Evolutionary conservation across 2,113 vertebrate genomes (phyloP).

Genomic region (Saguinus imperator): DNA sequence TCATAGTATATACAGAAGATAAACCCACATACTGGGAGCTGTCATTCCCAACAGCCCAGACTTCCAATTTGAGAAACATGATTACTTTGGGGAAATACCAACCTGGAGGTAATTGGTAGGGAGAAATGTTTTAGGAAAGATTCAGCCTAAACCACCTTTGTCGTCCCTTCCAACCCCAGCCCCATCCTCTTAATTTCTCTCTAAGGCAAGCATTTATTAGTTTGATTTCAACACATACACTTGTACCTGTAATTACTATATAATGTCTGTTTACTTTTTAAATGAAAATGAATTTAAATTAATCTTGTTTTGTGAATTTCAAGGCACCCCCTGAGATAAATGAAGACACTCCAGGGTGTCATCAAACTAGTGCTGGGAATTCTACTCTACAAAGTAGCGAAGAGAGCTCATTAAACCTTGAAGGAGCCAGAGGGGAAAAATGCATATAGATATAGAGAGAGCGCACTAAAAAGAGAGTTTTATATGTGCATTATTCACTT

Average conservation of each 20-base stretch:
- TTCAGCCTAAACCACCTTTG: slow-evolving; percentile 6
- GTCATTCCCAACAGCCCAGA: background rate
- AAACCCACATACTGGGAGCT: background rate
- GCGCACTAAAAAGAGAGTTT: background rate
- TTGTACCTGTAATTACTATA: slow-evolving; percentile 74
- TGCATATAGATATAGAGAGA: background rate
- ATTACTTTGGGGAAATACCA: slow-evolving; percentile 7
- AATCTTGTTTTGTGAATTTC: slow-evolving; percentile 77
- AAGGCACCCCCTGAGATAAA: slow-evolving; percentile 74
- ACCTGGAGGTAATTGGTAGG: background rate
- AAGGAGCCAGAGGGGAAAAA: slow-evolving; percentile 53
- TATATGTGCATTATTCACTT: background rate
- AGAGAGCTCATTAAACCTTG: slow-evolving; percentile 65
- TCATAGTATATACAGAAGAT: background rate
- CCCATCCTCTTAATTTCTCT: slow-evolving; percentile 55
- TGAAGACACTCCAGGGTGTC: slow-evolving; percentile 74
- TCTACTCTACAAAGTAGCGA: slow-evolving; percentile 49
- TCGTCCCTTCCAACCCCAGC: background rate
- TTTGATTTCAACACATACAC: slow-evolving; percentile 72
- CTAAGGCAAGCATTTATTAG: slow-evolving; percentile 69
- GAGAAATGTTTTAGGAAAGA: slow-evolving; percentile 11
- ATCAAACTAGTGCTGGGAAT: slow-evolving; percentile 68
- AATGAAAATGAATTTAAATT: slow-evolving; percentile 77
- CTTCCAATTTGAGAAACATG: background rate
- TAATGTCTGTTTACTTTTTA: slow-evolving; percentile 75